Base-by-base conservation (phyloP, 2,888 invertebrate species). In the Acanthosepion lycidas region DNA sequence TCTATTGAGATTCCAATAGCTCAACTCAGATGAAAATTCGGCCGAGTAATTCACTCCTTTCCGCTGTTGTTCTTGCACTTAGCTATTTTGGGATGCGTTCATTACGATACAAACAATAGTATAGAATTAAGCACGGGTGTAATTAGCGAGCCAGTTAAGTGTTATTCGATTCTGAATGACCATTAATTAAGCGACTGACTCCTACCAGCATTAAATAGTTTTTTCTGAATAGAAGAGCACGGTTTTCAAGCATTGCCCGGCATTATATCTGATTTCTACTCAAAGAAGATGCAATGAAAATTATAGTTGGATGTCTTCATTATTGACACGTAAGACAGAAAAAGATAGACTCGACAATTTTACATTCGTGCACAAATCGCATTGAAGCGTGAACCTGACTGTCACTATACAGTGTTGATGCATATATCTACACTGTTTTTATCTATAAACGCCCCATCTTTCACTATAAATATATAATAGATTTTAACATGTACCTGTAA, bases 171-270 rank as follows among this genome's bases (percentile, higher is more conserved):
- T 78, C 78, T 78, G 78, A 78, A 78, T 78, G 18, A 78, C 78
- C 78, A 78, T 78, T 78, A n/a, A 78, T 78, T 78, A 78, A 78
- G n/a, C n/a, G 78, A 78, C n/a, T 78, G n/a, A 78, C n/a, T 78
- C 78, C 12, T n/a, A n/a, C 33, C n/a, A 5, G n/a, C 78, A 78
- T n/a, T 26, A n/a, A 9, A 28, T 28, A n/a, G 28, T 78, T 78
- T 78, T n/a, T 78, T 42, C n/a, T 15, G 12, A 78, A n/a, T 78
- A 78, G n/a, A n/a, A 78, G 78, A 78, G 15, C 78, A n/a, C 12
- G 78, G 15, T 78, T 78, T 8, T n/a, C 78, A 78, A 12, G n/a
- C 28, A 28, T 78, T 78, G 78, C 28, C 28, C n/a, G 8, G n/a
- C 15, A 78, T 78, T 1, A n/a, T 8, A 78, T 28, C 3, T 9